Base-by-base conservation (phyloP, 2,888 invertebrate species). In the Stegana nigrithorax region DNA sequence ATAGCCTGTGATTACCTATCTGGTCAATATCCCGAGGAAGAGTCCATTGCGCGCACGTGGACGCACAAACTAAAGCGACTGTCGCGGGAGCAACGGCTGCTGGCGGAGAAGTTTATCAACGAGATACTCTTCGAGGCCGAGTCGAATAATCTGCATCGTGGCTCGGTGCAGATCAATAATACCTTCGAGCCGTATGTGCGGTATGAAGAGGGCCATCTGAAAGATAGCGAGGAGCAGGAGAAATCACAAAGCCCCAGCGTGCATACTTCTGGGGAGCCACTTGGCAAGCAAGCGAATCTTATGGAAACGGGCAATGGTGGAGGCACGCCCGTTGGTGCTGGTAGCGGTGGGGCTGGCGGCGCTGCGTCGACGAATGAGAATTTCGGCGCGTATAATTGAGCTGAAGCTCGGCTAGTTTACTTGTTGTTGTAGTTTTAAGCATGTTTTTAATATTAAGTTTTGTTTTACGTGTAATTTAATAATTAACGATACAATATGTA, bases 41-140 rank as follows among this genome's bases (percentile, higher is more conserved):
- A 83, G 64, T 81, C 83, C 0, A 77, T 83, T 4, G 80, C 84
- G 6, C 81, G 82, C 42, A 82, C 84, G 2, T 84, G 84, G 84
- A 82, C 84, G 2, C 72, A 78, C 59, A 84, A 84, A 51, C 60
- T 84, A 0, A 83, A 84, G 57, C 73, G 82, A 17, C 65, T 84
- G 59, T 78, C 78, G 0, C 74, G 78, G 6, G 82, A 83, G 12
- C 84, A 84, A 45, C 75, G 84, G 0, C 67, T 84, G 2, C 73
- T 83, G n/a, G 84, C 84, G 1, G 84, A 84, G 63, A 82, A 84
- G 5, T 84, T 84, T 53, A 83, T 84, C 50, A 84, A 84, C 27
- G 84, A 84, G 59, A 81, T 84, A 7, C 76, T 84, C 0, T 84
- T 84, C 29, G 84, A 84, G 63, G 84, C 82, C 1, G 84, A 84